Evolutionary conservation across 53 echinoderm and acorn worm genomes (phyloP).

Genomic region (Stichopus horrens): DNA sequence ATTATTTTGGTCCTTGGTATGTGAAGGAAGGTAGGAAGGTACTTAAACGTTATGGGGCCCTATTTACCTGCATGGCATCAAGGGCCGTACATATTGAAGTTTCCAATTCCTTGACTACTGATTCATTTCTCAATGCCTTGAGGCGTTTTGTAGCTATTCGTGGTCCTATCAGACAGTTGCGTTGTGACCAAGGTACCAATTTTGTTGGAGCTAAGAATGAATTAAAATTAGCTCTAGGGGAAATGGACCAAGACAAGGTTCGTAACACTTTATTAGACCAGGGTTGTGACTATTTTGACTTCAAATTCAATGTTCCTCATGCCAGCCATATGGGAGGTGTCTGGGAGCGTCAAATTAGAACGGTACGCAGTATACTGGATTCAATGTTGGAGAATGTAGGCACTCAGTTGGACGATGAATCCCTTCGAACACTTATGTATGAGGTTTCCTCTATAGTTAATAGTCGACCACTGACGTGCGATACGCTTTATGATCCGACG

Average conservation of each 20-base stretch:
- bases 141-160: background rate
- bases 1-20: slow-evolving; percentile 55
- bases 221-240: background rate
- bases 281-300: slow-evolving; percentile 5
- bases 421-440: slow-evolving; percentile 55
- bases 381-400: slow-evolving; percentile 48
- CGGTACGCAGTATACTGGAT: slow-evolving; percentile 44
- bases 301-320: background rate
- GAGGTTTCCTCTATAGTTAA: slow-evolving; percentile 58
- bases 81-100: background rate
- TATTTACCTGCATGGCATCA: slow-evolving; percentile 12
- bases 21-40: slow-evolving; percentile 48
- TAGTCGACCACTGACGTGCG: slow-evolving; percentile 43
- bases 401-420: slow-evolving; percentile 55
- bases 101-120: background rate
- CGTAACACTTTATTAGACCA: background rate
- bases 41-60: slow-evolving; percentile 11
- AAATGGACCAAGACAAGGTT: background rate
- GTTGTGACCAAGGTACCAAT: slow-evolving; percentile 23
- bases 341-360: slow-evolving; percentile 72
- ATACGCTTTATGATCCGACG: too few relatives aligned
- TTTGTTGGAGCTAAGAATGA: slow-evolving; percentile 17
- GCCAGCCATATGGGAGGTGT: slow-evolving; percentile 76
- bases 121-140: background rate
- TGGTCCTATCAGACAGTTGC: slow-evolving; percentile 14